Evolutionary conservation across 2,797 vertebrate species (phyloP).

Genomic region (Pogoniulus pusillus): DNA sequence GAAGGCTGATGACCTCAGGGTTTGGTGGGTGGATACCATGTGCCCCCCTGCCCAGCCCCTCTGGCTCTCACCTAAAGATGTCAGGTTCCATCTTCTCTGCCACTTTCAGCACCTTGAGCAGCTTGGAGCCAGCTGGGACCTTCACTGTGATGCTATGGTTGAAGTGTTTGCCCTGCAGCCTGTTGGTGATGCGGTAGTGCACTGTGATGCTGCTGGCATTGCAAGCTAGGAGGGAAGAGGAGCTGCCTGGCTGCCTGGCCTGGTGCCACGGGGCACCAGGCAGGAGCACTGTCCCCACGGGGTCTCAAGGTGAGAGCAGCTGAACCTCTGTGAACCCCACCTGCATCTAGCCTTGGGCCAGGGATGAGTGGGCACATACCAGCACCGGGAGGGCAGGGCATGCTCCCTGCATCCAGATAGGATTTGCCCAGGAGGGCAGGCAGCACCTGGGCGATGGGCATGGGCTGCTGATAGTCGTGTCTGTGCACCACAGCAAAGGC

Average conservation of each 20-base stretch:
- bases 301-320: not conserved
- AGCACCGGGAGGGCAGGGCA: not conserved
- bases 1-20: too few relatives aligned
- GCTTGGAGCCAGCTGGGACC: constrained; percentile 39
- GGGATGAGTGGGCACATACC: accelerated
- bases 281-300: accelerated
- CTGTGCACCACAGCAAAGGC: constrained; percentile 17
- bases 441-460: constrained; percentile 72
- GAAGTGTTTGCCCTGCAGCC: constrained; percentile 56
- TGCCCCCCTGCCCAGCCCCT: accelerated
- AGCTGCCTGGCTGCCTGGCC: not conserved
- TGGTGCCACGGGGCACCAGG: too few relatives aligned
- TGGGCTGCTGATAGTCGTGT: constrained; percentile 20
- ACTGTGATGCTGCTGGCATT: not conserved
- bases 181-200: constrained; percentile 67
- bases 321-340: accelerated
- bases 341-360: not conserved
- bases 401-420: constrained; percentile 55
- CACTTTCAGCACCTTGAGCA: constrained; percentile 68
- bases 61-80: constrained; percentile 66
- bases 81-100: not conserved
- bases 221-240: not conserved
- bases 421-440: constrained; percentile 72
- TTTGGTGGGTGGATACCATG: too few relatives aligned
- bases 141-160: not conserved